Evolutionary conservation across 1,140 invertebrate species (phyloP), one percentile per base, ranked within the genome.

Genomic region (Heterodera carotae): DNA sequence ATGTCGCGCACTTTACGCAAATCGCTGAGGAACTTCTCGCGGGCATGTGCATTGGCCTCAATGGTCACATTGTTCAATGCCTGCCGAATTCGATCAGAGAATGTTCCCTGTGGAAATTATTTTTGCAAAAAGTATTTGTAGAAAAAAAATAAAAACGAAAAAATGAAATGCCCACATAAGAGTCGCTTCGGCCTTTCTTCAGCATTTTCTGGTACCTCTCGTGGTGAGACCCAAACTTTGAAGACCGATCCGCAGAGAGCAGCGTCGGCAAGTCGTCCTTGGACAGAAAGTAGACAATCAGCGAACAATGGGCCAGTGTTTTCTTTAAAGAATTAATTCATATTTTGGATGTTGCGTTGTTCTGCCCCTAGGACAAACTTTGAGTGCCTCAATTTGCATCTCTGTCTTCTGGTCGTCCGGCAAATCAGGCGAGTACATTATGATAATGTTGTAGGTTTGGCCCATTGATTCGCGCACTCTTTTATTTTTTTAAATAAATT

Each of bases 361-460:
- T 53, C 22, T 34, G 22, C 22, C n/a, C 7, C 12, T n/a, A 25
- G 43, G 33, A 31, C 36, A 73, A 62, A 84, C 85, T 73, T 84
- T 87, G 31, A 86, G 64, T 5, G 86, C 84, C 53, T 85, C 86
- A 56, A 88, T 86, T 43, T 79, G 84, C 56, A 78, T 75, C 76
- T 87, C 85, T 2, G 69, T 56, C 68, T 83, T 83, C 34, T 87
- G 83, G 56, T 83, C 82, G 43, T 82, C 62, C 25, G 73, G 70
- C 27, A 66, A 69, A 22, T 78, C 76, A 3, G 79, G 59, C 43
- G 69, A 73, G 70, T 83, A 84, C 86, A 93, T 95, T 2, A 97
- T 90, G 18, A 99, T 88, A 77, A 99, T 94, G 89, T 98, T 99
- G 87, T 97, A 93, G 87, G 94, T 96, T 95, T 99, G 99, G 66